Evolutionary conservation across 2,797 vertebrate genomes (phyloP).

Genomic region (Macropus fuliginosus): DNA sequence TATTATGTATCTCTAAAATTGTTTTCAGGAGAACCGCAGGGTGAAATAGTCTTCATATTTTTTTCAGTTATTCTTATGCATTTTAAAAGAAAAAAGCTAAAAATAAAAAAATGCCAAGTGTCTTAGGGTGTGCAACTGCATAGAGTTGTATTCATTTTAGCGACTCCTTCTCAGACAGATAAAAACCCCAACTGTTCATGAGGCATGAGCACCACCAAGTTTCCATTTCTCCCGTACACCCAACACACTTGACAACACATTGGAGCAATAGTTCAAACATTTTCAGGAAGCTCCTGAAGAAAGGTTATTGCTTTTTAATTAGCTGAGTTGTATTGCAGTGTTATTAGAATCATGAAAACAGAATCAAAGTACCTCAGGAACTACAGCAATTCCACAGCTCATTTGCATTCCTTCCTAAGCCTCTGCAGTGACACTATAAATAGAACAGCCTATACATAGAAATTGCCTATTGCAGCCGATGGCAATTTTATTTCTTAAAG

Average conservation of each 20-base stretch:
- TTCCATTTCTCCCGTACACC: slow-evolving; percentile 6
- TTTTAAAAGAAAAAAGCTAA: slow-evolving; percentile 55
- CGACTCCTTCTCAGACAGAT: slow-evolving; percentile 13
- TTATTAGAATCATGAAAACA: slow-evolving; percentile 65
- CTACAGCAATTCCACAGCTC: slow-evolving; percentile 46
- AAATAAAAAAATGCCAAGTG: slow-evolving; percentile 33
- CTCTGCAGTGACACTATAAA: slow-evolving; percentile 76
- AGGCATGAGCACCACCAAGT: neutral
- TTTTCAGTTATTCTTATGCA: slow-evolving; percentile 42
- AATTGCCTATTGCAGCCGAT: slow-evolving; percentile 80
- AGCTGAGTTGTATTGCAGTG: slow-evolving; percentile 14
- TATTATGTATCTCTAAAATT: slow-evolving; percentile 21
- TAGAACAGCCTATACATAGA: slow-evolving; percentile 78
- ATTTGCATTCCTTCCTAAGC: slow-evolving; percentile 72
- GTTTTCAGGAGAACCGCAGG: slow-evolving; percentile 11
- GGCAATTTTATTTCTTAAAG: slow-evolving; percentile 80
- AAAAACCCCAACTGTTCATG: neutral
- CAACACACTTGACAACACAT: slow-evolving; percentile 27
- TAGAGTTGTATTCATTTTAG: slow-evolving; percentile 1
- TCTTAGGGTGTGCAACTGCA: neutral
- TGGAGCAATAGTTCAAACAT: slow-evolving; percentile 49
- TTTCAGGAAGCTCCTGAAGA: slow-evolving; percentile 34
- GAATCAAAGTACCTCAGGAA: slow-evolving; percentile 47
- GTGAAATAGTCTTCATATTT: slow-evolving; percentile 32
- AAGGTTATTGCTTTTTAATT: slow-evolving; percentile 63